Evolutionary conservation across 1,140 invertebrate genomes (phyloP), one percentile per base, ranked within the genome.

Genomic region (Zaprionus kolodkinae): DNA sequence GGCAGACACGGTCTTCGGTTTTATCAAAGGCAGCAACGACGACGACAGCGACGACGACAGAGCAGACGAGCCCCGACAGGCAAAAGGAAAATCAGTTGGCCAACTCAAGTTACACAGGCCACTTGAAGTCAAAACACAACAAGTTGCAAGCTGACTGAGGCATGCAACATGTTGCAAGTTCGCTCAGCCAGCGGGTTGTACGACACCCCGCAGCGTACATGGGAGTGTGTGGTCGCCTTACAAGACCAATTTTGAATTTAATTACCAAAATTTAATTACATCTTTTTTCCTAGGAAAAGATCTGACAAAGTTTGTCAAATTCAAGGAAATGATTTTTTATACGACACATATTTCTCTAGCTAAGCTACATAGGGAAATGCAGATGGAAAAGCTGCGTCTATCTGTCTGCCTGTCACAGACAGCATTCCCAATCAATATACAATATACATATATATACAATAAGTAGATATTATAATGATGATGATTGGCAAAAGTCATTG

Each of bases 61-160:
- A 48, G 38, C 56, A 25, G 36, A 45, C 17, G 38, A 76, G 21
- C 1, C 21, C 33, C 30, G 52, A 38, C 56, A 62, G 60, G 64
- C 61, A 52, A 81, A 48, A 65, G 27, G 60, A 67, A 48, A 48
- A 48, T 27, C 64, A 27, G 33, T 62, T 54, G 21, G 56, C 33
- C 56, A 52, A 69, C 48, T 70, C 64, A 79, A 84, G 69, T 70
- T 70, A 38, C 11, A 35, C 21, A 35, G 25, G 45, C n/a, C 60
- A 78, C 62, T 72, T 55, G n/a, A 70, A 25, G 61, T 60, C 80
- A 88, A 81, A 89, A 89, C 80, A 89, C 80, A 88, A 89, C 84
- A 89, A 64, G 84, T 88, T 88, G 73, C 65, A 74, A 78, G 57
- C 78, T 54, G 56, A 30, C 27, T 3, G 27, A 30, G 27, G 78